Base-by-base conservation (phyloP, 2,113 vertebrate genomes). In the Tupaia tana region DNA sequence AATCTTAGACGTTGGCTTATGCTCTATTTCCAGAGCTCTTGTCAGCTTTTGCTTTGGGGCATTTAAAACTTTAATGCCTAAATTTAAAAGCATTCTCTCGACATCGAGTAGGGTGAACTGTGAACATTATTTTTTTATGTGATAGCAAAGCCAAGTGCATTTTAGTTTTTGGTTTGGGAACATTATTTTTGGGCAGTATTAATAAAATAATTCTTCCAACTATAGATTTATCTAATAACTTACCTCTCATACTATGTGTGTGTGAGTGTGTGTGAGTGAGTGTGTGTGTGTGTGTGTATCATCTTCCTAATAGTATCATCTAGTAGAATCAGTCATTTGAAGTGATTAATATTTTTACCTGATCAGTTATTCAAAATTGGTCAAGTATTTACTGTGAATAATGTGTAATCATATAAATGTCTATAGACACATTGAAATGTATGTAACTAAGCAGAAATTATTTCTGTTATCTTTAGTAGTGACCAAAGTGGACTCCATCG, bases 251-350 rank as follows among this genome's bases (percentile, higher is more conserved):
- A 29, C 19, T 54, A 86, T n/a, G 2, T 56, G 22, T 71, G 31
- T 58, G 19, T 13, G 34, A 83, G 63, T 67, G 31, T 14, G 18
- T 34, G 2, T 19, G 54, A 18, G 34, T 8, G 29, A 52, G 19
- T 88, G 7, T 34, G 7, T 5, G 54, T 52, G 27, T n/a, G 15
- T 29, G 12, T 59, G 16, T 14, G 2, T 5, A 63, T 5, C 3
- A 70, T 19, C 11, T 82, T 75, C 27, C 15, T 86, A 61, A 79
- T 85, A 56, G 34, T 77, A 29, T 27, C 89, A 24, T 81, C 52
- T 90, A 80, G 71, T 64, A n/a, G 43, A 95, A 92, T 85, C 24
- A 80, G 20, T 43, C 24, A 91, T 56, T 84, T 70, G 34, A 88
- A 69, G 8, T 69, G 34, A 43, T 69, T 90, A 81, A 95, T 82